Conservation (phyloP, 2,797 vertebrate genomes). For the Notolepis coatsorum region DNA sequence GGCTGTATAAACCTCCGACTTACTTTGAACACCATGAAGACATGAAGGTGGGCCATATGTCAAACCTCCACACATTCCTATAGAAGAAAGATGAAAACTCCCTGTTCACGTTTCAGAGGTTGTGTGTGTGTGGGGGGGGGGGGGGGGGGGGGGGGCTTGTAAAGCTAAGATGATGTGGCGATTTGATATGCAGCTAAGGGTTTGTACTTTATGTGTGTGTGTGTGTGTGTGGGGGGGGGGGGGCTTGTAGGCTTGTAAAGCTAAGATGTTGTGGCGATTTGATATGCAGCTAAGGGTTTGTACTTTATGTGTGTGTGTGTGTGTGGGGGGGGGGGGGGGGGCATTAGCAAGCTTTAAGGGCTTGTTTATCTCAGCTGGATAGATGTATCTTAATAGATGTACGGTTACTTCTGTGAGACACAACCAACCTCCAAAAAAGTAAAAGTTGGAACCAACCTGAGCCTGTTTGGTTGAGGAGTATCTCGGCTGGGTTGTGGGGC, state of each 20-base stretch:
- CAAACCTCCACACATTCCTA: not conserved
- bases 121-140: conserved; percentile 15
- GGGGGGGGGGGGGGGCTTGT: not conserved
- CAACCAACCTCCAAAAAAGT: not conserved
- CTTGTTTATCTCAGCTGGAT: no score
- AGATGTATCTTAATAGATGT: no score
- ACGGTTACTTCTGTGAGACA: no score
- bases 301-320: no score
- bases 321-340: no score
- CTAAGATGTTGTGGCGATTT: no score
- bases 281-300: no score
- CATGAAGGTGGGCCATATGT: conserved; percentile 11
- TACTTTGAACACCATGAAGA: conserved; percentile 14
- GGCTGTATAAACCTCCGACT: not conserved
- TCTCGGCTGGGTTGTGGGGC: conserved; percentile 95
- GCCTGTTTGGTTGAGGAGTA: conserved; percentile 90
- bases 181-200: conserved; percentile 10
- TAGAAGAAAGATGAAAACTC: conserved; percentile 17
- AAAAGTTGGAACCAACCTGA: conserved; percentile 77
- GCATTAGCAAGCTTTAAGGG: no score
- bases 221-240: not conserved
- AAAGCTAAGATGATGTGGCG: conserved; percentile 25
- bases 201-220: no score
- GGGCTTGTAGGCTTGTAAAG: conserved; percentile 25
- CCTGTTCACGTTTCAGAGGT: conserved; percentile 29